Conservation (phyloP, 1,140 invertebrate species). For the Platorchestia sp. region DNA sequence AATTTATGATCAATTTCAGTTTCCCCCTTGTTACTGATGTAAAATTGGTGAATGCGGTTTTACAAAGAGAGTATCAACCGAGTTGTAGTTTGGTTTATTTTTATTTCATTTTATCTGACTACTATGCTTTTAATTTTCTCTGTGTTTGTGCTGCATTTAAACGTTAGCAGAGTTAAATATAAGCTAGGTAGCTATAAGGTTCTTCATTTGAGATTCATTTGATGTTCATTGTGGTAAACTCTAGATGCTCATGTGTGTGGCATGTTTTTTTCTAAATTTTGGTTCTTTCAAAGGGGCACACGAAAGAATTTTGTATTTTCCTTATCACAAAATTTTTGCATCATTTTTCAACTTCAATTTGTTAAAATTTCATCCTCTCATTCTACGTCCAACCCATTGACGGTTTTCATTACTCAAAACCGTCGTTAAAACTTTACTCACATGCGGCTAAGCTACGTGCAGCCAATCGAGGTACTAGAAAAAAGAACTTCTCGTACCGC, state of each 20-base stretch:
- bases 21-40: neutral
- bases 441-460: neutral
- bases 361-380: neutral
- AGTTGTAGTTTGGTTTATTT: neutral
- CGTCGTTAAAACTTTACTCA: neutral
- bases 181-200: neutral
- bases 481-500: neutral
- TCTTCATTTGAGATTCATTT: neutral
- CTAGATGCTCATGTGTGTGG: neutral
- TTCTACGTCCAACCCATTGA: neutral
- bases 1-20: neutral
- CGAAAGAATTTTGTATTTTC: too few species aligned
- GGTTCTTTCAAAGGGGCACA: too few species aligned
- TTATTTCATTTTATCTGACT: neutral
- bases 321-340: too few species aligned
- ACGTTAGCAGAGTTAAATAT: neutral
- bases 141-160: neutral
- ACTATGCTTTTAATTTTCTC: neutral
- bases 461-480: neutral
- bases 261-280: neutral
- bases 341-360: neutral
- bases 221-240: too few species aligned
- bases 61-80: neutral
- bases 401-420: neutral
- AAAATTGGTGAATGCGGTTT: neutral